A percentile compares a stretch with the other conserved stretches of the same genome.
Evolutionary conservation across 2,113 vertebrate species (phyloP).

Genomic region (Heptranchias perlo): DNA sequence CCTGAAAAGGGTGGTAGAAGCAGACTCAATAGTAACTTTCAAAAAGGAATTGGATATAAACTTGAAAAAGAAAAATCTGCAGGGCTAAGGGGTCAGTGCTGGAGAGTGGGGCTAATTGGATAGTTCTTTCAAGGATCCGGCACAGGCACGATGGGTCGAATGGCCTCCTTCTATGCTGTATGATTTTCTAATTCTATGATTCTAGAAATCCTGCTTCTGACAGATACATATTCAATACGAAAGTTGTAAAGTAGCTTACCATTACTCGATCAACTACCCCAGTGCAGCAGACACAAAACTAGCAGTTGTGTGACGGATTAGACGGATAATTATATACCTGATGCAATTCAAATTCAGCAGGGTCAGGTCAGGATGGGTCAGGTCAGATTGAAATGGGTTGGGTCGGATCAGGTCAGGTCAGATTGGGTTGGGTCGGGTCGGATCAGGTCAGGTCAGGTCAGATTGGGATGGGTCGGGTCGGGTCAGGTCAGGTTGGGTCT

Average conservation of each 20-base stretch:
- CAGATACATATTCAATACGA: background rate
- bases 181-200: background rate
- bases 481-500: background rate
- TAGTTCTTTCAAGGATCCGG: background rate
- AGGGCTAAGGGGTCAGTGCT: background rate
- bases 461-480: background rate
- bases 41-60: background rate
- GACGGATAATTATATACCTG: background rate
- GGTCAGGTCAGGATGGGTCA: background rate
- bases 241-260: background rate
- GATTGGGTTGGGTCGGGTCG: background rate
- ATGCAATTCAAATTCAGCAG: background rate
- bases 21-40: background rate
- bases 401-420: background rate
- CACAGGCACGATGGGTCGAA: background rate
- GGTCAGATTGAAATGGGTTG: background rate
- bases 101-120: background rate
- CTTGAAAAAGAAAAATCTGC: background rate
- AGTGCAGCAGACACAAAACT: background rate
- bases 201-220: background rate
- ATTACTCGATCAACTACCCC: background rate
- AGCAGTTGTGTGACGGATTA: background rate
- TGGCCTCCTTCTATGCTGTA: background rate
- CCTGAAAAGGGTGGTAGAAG: background rate
- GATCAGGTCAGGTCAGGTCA: background rate